phyloP scores from a whole-genome alignment of 2,797 vertebrate genomes.

The Gadopsis marmoratus region DNA sequence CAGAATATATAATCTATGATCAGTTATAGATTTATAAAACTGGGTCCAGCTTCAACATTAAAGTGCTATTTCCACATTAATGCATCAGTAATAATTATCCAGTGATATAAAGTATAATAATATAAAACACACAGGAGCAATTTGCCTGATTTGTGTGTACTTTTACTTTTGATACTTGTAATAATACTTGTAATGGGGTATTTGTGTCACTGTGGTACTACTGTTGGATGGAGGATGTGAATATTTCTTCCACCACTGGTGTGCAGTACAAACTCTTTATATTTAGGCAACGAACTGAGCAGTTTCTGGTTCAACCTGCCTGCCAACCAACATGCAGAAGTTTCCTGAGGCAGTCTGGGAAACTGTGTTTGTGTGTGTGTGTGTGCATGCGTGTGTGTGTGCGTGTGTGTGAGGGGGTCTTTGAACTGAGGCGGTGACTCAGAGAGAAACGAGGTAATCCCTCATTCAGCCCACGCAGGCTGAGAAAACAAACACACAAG shows the following conservation, averaged over 20 bases:
- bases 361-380: conserved; percentile 7
- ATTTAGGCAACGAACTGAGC: not conserved
- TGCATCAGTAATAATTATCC: not conserved
- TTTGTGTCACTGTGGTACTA: not conserved
- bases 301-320: conserved; percentile 3
- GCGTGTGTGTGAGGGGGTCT: conserved; percentile 1
- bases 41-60: not conserved
- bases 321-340: not conserved
- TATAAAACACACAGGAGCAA: not conserved
- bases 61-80: not conserved
- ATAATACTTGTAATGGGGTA: not conserved
- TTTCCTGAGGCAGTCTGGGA: conserved; percentile 10
- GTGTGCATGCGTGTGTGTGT: conserved; percentile 17
- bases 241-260: not conserved
- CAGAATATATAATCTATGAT: not conserved
- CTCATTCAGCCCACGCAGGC: conserved; percentile 17
- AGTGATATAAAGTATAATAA: not conserved
- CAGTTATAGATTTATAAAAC: not conserved
- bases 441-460: conserved; percentile 52
- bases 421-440: conserved; percentile 35
- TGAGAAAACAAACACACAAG: conserved; percentile 9
- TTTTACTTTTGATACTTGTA: not conserved
- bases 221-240: not conserved
- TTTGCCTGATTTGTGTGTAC: not conserved
- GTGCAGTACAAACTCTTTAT: conserved; percentile 12